phyloP scores from a whole-genome alignment of 2,888 invertebrate genomes.

The Macrostomum cliftonense region DNA sequence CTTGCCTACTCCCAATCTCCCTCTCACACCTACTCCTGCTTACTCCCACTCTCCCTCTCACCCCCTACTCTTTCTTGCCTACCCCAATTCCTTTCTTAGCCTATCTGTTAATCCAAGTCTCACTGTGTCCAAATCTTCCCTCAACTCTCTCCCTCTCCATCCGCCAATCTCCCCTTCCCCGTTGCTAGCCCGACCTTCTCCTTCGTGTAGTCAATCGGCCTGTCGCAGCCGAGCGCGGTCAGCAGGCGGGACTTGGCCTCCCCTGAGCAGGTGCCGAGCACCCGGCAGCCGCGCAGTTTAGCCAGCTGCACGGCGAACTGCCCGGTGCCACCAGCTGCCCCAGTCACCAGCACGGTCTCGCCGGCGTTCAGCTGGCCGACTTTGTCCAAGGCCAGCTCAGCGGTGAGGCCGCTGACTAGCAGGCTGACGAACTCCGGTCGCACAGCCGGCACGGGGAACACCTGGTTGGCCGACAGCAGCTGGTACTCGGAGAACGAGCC shows the following conservation, averaged over 20 bases:
- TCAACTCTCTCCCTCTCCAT: too few species aligned
- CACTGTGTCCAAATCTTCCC: too few species aligned
- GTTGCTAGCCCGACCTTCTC: too few species aligned
- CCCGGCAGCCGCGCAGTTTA: constrained; percentile 27
- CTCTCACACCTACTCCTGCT: too few species aligned
- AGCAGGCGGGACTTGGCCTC: constrained; percentile 14
- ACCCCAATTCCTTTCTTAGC: too few species aligned
- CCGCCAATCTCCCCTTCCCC: too few species aligned
- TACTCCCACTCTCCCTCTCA: too few species aligned
- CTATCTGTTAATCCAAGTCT: too few species aligned
- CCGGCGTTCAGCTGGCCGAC: constrained; percentile 19
- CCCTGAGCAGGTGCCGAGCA: constrained; percentile 30
- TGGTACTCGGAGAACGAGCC: constrained; percentile 30
- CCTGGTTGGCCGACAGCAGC: constrained; percentile 18
- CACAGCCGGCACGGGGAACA: constrained; percentile 21
- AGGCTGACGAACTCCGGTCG: constrained; percentile 24
- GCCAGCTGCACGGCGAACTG: constrained; percentile 31
- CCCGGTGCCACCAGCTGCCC: constrained; percentile 29
- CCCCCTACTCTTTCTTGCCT: too few species aligned
- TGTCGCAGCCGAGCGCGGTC: constrained; percentile 26
- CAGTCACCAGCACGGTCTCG: constrained; percentile 25
- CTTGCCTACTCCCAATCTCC: too few species aligned
- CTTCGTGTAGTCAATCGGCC: constrained; percentile 30
- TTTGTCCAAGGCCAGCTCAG: constrained; percentile 31
- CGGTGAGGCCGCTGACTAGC: constrained; percentile 29